Evolutionary conservation across 1,140 invertebrate genomes (phyloP).

Genomic region (Calosoma granatense): DNA sequence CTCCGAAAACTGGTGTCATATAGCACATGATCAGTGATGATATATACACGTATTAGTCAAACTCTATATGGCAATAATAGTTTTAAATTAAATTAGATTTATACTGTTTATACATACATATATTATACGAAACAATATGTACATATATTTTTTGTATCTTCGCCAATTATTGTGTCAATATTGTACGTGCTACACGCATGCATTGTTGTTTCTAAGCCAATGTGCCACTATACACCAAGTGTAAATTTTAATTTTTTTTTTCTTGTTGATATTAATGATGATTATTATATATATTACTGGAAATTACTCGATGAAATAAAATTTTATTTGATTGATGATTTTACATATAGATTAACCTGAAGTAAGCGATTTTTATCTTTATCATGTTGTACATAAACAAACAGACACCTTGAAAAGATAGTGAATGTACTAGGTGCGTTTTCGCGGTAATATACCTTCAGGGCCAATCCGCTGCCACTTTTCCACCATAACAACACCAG

Average conservation of each 20-base stretch:
- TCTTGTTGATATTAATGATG: background rate
- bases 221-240: background rate
- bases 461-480: background rate
- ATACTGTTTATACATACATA: background rate
- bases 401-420: no score
- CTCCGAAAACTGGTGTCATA: conserved; percentile 30
- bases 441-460: background rate
- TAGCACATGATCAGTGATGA: background rate
- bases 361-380: no score
- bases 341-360: no score
- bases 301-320: background rate
- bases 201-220: background rate
- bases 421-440: no score
- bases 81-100: background rate
- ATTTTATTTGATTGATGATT: background rate
- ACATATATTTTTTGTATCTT: conserved; percentile 3
- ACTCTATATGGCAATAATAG: background rate
- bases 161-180: background rate
- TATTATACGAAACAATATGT: background rate
- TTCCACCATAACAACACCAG: background rate
- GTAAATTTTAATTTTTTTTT: background rate
- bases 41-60: no score
- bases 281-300: no score
- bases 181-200: background rate
- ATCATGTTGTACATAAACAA: no score